phyloP scores from a whole-genome alignment of 2,113 vertebrate genomes.

The Morone chrysops region DNA sequence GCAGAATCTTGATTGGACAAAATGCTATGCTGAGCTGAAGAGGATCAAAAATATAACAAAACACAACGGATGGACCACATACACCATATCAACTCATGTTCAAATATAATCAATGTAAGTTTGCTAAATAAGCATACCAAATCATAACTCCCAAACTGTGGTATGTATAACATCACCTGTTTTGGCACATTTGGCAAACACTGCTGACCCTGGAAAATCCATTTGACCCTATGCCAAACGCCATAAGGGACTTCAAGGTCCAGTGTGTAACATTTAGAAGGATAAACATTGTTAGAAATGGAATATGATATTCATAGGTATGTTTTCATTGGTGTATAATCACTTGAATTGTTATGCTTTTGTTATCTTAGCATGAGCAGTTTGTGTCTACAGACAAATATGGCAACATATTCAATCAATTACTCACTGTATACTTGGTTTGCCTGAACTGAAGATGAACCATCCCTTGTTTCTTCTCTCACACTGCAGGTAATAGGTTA shows the following conservation, averaged over 20 bases:
- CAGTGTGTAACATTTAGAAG: too few species aligned
- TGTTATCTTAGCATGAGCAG: too few species aligned
- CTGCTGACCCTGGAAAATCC: not conserved
- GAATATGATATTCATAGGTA: too few species aligned
- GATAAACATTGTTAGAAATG: too few species aligned
- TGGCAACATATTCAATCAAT: not conserved
- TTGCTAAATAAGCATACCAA: too few species aligned
- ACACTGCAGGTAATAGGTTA: not conserved
- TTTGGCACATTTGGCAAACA: too few species aligned
- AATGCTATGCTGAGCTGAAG: not conserved
- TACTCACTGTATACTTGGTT: not conserved
- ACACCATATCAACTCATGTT: not conserved
- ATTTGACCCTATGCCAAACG: not conserved
- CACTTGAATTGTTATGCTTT: too few species aligned
- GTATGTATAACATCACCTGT: not conserved
- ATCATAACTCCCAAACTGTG: not conserved
- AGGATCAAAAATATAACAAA: conserved; percentile 12
- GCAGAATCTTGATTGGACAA: conserved; percentile 1
- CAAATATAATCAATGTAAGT: too few species aligned
- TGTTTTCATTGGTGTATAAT: too few species aligned
- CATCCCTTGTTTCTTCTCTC: too few species aligned
- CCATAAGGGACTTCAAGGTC: too few species aligned
- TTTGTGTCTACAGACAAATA: too few species aligned
- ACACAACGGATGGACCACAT: not conserved
- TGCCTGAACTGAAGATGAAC: not conserved